Evolutionary conservation across 2,888 invertebrate genomes (phyloP), one percentile per base, ranked within the genome.

Genomic region (Rhagonycha lutea): DNA sequence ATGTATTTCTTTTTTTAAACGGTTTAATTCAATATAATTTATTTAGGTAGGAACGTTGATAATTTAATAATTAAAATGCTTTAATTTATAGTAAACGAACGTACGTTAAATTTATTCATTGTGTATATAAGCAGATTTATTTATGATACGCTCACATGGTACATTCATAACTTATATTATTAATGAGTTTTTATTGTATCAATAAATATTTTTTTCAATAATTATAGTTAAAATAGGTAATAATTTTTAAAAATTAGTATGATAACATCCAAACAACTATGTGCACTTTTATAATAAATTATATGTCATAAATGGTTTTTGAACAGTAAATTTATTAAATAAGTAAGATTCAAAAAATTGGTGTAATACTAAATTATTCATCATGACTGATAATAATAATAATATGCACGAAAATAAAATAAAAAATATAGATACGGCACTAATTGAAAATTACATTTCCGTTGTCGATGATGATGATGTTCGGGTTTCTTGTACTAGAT

Each of bases 401-500:
- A 84, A 84, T 83, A 83, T 85, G 86, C 85, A 85, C 83, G 84
- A 86, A 85, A 83, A 82, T 84, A 83, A 84, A 84, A 83, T 79
- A 81, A 83, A 82, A 83, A 83, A 84, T 79, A 78, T 82, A 82
- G 63, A 80, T 77, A 76, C 69, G 73, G 73, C 69, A 76, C 79
- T 80, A 78, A 77, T 80, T 80, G 82, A 82, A 79, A 80, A 78
- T 86, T 86, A 86, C 71, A 85, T 85, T 82, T 86, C 83, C 76
- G 24, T n/a, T 24, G 63, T 65, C 8, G 84, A 79, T 79, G 85
- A 79, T 78, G 86, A 79, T 79, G 85, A 79, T 78, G 86, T 84
- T 84, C 91, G 94, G 88, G 94, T 93, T 90, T 96, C 96, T 90
- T 95, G 95, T 83, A 96, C 96, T 88, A 96, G 91, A 90, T 96